Conservation (phyloP, 2,888 invertebrate genomes). For the Allacma fusca region DNA sequence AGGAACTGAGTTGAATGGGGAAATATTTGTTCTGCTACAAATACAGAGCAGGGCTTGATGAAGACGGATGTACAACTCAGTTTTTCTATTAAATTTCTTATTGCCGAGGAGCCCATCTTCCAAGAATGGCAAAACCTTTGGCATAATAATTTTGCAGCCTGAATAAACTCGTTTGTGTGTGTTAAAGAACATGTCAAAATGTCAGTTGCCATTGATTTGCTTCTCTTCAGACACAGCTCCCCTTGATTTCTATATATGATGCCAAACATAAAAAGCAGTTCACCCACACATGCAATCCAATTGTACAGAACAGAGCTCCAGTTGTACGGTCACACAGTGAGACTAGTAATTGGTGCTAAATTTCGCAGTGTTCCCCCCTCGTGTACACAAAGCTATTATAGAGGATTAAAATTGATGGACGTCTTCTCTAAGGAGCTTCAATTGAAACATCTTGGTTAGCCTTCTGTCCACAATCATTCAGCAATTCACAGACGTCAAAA, state of each 20-base stretch:
- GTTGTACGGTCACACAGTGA: background rate
- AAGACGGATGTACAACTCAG: too few relatives aligned
- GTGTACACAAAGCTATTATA: background rate
- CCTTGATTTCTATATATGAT: too few relatives aligned
- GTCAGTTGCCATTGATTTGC: constrained; percentile 16
- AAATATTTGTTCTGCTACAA: too few relatives aligned
- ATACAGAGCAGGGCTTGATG: too few relatives aligned
- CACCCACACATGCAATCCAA: background rate
- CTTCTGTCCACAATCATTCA: background rate
- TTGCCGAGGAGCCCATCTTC: too few relatives aligned
- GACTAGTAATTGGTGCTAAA: background rate
- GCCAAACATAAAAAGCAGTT: too few relatives aligned
- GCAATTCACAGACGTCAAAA: constrained; percentile 21
- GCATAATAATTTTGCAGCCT: too few relatives aligned
- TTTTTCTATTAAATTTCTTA: too few relatives aligned
- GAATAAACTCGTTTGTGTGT: background rate
- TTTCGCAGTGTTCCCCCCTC: background rate
- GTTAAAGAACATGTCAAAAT: background rate
- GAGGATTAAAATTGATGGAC: background rate
- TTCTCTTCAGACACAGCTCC: background rate
- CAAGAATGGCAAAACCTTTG: too few relatives aligned
- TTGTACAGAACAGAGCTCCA: too few relatives aligned
- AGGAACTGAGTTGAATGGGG: too few relatives aligned
- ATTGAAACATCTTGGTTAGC: background rate
- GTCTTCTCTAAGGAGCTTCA: background rate